Percentiles rank a stretch among this genome's conserved stretches.
Conservation (phyloP, 2,113 vertebrate species). For the Isurus oxyrinchus region DNA sequence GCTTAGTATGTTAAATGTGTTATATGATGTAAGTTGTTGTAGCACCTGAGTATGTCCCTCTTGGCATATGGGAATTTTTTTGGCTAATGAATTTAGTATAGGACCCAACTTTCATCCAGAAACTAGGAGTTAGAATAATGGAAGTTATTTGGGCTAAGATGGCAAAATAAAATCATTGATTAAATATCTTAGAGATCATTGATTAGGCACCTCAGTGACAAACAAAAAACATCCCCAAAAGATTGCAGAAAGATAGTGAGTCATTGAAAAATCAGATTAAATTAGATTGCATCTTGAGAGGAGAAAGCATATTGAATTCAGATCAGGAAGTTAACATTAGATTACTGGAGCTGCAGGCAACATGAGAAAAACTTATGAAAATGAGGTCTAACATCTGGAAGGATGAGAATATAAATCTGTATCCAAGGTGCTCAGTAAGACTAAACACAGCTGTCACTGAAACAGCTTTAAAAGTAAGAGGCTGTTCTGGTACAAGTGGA, state of each 20-base stretch:
- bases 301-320: neutral
- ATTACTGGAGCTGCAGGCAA: neutral
- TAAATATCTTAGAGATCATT: neutral
- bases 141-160: neutral
- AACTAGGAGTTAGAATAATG: neutral
- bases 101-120: neutral
- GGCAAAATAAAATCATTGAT: neutral
- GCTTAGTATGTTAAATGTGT: too few species aligned
- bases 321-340: neutral
- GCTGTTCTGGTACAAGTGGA: neutral
- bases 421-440: too few species aligned
- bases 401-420: neutral
- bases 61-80: neutral
- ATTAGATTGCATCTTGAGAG: neutral
- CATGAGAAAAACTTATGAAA: neutral
- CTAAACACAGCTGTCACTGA: neutral
- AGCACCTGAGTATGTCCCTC: neutral
- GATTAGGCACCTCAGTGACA: neutral
- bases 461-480: neutral
- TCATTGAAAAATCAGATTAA: constrained; percentile 7
- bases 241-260: neutral
- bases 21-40: too few species aligned
- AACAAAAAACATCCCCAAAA: neutral
- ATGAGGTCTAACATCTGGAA: neutral
- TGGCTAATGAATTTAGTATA: neutral